phyloP scores from a whole-genome alignment of 2,888 invertebrate genomes.

The Prenolepis imparis region DNA sequence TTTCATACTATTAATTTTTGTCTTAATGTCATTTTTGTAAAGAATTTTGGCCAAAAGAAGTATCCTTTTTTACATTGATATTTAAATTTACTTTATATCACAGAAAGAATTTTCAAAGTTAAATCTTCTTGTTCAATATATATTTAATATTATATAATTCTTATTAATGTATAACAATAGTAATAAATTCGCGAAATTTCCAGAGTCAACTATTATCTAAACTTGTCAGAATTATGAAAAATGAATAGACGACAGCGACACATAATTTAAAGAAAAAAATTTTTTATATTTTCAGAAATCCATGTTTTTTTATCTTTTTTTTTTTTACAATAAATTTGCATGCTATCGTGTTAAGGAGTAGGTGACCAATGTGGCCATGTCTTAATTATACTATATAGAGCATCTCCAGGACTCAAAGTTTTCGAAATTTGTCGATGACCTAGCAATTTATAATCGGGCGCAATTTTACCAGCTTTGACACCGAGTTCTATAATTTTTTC shows the following conservation, averaged over 20 bases:
- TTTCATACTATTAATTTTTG: background rate
- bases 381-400: constrained; percentile 89
- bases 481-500: constrained; percentile 89
- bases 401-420: constrained; percentile 91
- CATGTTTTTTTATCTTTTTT: background rate
- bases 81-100: background rate
- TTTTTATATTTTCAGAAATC: background rate
- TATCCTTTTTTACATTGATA: background rate
- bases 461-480: constrained; percentile 88
- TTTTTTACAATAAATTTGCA: background rate
- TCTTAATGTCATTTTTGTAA: background rate
- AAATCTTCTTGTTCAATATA: background rate
- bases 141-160: background rate
- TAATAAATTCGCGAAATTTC: background rate
- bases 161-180: background rate
- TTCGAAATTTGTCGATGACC: constrained; percentile 90
- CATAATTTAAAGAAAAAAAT: background rate
- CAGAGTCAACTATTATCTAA: background rate
- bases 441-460: constrained; percentile 89
- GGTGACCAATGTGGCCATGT: constrained; percentile 90
- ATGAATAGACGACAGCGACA: background rate
- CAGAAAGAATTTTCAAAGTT: background rate
- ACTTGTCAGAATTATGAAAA: background rate
- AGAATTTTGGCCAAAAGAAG: background rate
- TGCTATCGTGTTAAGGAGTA: constrained; percentile 32